A percentile compares a stretch with the other conserved stretches of the same genome.
Evolutionary conservation across 2,888 invertebrate species (phyloP).

Genomic region (Penaeus monodon): DNA sequence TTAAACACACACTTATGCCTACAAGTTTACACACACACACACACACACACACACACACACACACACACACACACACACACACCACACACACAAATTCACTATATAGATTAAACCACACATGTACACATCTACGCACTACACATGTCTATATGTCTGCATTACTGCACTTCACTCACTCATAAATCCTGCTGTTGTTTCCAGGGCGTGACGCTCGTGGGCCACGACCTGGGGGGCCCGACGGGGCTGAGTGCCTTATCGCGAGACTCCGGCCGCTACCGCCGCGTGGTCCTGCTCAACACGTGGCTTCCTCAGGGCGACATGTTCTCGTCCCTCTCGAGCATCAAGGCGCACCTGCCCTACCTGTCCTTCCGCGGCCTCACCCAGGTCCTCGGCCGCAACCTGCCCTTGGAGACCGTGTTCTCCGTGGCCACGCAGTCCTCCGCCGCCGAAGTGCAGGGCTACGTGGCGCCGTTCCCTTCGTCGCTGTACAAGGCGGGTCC

Average conservation of each 20-base stretch:
- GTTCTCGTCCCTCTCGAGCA: neutral
- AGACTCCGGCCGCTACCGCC: slow-evolving; percentile 40
- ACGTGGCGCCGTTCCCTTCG: slow-evolving; percentile 50
- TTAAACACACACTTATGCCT: too few relatives aligned
- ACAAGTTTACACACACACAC: too few relatives aligned
- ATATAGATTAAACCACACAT: too few relatives aligned
- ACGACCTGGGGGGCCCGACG: slow-evolving; percentile 62
- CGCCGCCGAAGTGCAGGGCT: slow-evolving; percentile 4
- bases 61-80: too few relatives aligned
- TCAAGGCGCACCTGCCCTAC: slow-evolving; percentile 34
- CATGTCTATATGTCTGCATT: too few relatives aligned
- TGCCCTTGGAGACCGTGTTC: slow-evolving; percentile 44
- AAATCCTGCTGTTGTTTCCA: slow-evolving; percentile 1
- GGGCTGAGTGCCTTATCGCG: slow-evolving; percentile 56
- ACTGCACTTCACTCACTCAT: too few relatives aligned
- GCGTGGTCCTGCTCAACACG: slow-evolving; percentile 61
- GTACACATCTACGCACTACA: too few relatives aligned
- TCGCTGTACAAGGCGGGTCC: slow-evolving; percentile 37
- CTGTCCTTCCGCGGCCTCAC: slow-evolving; percentile 42
- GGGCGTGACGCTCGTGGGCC: slow-evolving; percentile 53
- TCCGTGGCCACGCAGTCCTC: slow-evolving; percentile 26
- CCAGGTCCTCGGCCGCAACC: slow-evolving; percentile 26
- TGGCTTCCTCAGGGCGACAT: slow-evolving; percentile 56
- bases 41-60: too few relatives aligned
- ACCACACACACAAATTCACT: too few relatives aligned